Conservation (phyloP, 1,140 invertebrate species). For the Camponotus floridanus region DNA sequence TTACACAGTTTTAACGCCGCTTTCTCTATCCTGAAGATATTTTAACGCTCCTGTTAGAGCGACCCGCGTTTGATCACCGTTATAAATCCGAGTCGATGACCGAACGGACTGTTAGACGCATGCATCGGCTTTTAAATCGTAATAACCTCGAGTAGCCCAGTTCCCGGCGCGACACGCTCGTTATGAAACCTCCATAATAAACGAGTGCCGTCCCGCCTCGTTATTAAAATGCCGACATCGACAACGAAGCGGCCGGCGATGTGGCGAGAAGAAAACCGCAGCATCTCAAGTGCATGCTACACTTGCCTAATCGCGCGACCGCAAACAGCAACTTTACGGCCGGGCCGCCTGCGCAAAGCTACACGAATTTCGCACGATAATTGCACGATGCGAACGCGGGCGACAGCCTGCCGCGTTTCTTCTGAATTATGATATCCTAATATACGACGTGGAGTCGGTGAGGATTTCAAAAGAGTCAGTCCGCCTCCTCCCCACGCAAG, state of each 20-base stretch:
- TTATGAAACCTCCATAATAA: slow-evolving; percentile 75
- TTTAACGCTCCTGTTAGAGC: background rate
- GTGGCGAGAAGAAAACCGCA: slow-evolving; percentile 68
- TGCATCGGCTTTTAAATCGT: slow-evolving; percentile 13
- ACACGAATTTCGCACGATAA: slow-evolving; percentile 69
- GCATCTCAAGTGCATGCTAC: slow-evolving; percentile 76
- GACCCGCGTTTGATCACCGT: background rate
- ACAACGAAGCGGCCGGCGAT: slow-evolving; percentile 37
- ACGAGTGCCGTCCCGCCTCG: slow-evolving; percentile 54
- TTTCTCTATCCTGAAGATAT: no score
- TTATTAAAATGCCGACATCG: slow-evolving; percentile 68
- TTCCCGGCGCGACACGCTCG: slow-evolving; percentile 7
- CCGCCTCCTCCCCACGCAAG: background rate
- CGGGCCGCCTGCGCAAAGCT: slow-evolving; percentile 57
- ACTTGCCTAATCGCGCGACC: slow-evolving; percentile 71
- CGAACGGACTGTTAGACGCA: background rate
- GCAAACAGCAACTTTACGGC: slow-evolving; percentile 63
- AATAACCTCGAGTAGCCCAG: slow-evolving; percentile 48
- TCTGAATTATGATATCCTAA: slow-evolving; percentile 58
- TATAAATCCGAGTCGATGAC: slow-evolving; percentile 19
- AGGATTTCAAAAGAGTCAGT: slow-evolving; percentile 41
- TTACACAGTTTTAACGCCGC: no score
- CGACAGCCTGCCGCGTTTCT: background rate
- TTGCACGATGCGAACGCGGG: slow-evolving; percentile 39
- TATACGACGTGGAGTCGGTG: background rate